Evolutionary conservation across 1,140 invertebrate species (phyloP).

Genomic region (Polypedilum pembai): DNA sequence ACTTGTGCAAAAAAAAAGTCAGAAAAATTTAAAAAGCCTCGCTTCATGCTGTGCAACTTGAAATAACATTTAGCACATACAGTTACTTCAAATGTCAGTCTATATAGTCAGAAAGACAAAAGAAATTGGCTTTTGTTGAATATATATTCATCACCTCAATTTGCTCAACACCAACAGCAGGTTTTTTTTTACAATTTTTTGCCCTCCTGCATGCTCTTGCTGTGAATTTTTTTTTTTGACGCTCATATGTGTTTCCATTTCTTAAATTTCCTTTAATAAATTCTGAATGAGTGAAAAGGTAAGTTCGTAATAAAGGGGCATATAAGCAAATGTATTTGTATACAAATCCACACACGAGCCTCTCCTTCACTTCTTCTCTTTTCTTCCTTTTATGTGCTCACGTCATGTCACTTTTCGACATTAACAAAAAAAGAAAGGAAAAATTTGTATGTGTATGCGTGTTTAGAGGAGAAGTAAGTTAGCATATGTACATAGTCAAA

Average conservation of each 20-base stretch:
- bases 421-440: neutral
- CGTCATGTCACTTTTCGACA: conserved; percentile 16
- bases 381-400: conserved; percentile 8
- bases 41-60: conserved; percentile 21
- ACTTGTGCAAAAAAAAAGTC: too few relatives aligned
- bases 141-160: conserved; percentile 23
- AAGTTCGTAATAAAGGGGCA: neutral
- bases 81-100: neutral
- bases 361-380: neutral
- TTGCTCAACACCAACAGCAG: neutral
- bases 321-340: neutral
- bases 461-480: too few relatives aligned
- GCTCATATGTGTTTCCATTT: neutral
- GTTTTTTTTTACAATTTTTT: neutral
- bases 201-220: neutral
- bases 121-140: conserved; percentile 22
- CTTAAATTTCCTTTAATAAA: conserved; percentile 26
- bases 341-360: neutral
- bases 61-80: neutral
- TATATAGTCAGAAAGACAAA: neutral
- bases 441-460: too few relatives aligned
- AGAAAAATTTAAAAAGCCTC: too few relatives aligned
- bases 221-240: neutral
- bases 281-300: conserved; percentile 9
- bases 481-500: too few relatives aligned